Evolutionary conservation across 1,140 invertebrate genomes (phyloP).

Genomic region (Oryzaephilus surinamensis): DNA sequence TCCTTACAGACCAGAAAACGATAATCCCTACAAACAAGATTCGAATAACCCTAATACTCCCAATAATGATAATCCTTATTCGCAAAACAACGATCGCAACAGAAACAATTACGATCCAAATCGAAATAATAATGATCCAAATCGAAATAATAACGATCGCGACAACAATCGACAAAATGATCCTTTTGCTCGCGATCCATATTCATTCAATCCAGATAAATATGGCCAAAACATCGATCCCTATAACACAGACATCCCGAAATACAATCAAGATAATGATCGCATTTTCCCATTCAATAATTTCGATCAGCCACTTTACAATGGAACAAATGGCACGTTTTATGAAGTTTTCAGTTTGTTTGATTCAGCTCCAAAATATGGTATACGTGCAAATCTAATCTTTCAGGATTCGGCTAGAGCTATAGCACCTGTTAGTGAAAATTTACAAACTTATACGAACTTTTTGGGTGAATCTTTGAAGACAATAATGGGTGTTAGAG

Average conservation of each 20-base stretch:
- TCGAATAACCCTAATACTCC: neutral
- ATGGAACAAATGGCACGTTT: slow-evolving; percentile 12
- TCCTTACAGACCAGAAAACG: neutral
- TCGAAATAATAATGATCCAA: neutral
- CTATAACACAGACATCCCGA: slow-evolving; percentile 22
- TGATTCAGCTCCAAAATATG: slow-evolving; percentile 57
- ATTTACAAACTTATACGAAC: slow-evolving; percentile 48
- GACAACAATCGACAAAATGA: slow-evolving; percentile 16
- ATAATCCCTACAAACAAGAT: neutral
- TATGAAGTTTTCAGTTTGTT: slow-evolving; percentile 58
- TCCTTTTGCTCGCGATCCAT: slow-evolving; percentile 24
- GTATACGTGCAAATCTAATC: slow-evolving; percentile 51
- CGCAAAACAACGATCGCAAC: too few species aligned
- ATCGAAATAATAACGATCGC: slow-evolving; percentile 12
- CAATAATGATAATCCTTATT: slow-evolving; percentile 8
- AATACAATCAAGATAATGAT: slow-evolving; percentile 9
- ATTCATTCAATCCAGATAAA: slow-evolving; percentile 25
- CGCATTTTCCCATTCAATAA: neutral
- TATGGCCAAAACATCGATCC: slow-evolving; percentile 32
- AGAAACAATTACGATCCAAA: neutral
- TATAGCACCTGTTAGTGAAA: slow-evolving; percentile 47
- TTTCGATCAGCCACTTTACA: neutral
- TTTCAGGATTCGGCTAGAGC: slow-evolving; percentile 63
- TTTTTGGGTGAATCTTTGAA: slow-evolving; percentile 54
- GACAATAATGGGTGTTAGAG: slow-evolving; percentile 58